A percentile compares a stretch with the other conserved stretches of the same genome.
Conservation (phyloP, 2,888 invertebrate genomes). For the Sepioteuthis lessoniana region DNA sequence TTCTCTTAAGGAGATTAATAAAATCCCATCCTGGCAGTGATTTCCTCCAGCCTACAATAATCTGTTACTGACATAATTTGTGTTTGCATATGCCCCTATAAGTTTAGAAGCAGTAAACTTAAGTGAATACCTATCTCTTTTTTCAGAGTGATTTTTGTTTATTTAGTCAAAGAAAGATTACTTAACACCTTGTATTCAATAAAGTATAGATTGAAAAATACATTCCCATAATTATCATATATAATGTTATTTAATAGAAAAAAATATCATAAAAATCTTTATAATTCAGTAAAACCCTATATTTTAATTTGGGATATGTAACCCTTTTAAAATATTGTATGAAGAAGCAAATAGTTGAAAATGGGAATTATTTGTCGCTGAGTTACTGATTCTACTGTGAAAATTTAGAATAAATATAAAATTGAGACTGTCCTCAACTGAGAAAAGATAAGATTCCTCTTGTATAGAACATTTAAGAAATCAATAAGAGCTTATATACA, state of each 20-base stretch:
- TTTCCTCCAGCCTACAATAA: not conserved
- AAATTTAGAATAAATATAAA: not conserved
- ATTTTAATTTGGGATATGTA: no score
- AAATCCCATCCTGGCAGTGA: not conserved
- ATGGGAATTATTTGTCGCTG: no score
- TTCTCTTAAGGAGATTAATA: slow-evolving; percentile 11
- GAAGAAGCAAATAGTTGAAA: no score
- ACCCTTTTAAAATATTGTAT: no score
- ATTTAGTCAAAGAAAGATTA: no score
- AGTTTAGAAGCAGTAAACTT: not conserved
- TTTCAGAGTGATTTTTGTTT: not conserved
- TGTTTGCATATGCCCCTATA: not conserved
- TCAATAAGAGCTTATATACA: not conserved
- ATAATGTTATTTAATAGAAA: no score
- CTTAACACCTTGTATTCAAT: no score
- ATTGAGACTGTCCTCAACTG: not conserved
- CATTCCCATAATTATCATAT: no score
- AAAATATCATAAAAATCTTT: no score
- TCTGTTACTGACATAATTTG: not conserved
- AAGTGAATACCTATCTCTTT: not conserved
- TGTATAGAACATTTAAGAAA: not conserved
- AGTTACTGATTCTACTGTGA: not conserved
- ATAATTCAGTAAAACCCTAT: no score
- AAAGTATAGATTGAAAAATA: no score
- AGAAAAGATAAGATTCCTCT: not conserved